Evolutionary conservation across 2,797 vertebrate species (phyloP).

Genomic region (Acrossocheilus wenchowensis): DNA sequence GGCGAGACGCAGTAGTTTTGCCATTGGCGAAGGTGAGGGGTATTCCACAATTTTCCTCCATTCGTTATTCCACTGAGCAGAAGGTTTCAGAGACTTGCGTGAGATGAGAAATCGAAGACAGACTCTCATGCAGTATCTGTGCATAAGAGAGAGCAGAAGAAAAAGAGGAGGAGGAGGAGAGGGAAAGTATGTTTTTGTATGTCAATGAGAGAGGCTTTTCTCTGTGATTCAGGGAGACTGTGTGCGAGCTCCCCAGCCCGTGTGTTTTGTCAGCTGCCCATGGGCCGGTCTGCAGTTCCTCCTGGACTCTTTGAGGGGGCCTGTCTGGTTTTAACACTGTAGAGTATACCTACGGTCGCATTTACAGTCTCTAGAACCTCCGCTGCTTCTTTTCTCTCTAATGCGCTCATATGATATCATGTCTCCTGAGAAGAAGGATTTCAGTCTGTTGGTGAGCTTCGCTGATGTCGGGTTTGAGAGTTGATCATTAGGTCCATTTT

Average conservation of each 20-base stretch:
- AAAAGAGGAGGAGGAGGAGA: neutral
- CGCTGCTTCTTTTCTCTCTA: neutral
- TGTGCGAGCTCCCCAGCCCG: constrained; percentile 47
- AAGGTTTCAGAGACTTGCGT: constrained; percentile 21
- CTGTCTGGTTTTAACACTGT: constrained; percentile 43
- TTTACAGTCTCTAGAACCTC: neutral
- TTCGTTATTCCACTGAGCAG: constrained; percentile 18
- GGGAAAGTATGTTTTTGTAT: constrained; percentile 44
- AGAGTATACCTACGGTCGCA: constrained; percentile 21
- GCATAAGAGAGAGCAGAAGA: constrained; percentile 20
- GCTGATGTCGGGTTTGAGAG: neutral
- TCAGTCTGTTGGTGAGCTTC: neutral
- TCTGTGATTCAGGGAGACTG: constrained; percentile 53
- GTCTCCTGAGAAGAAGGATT: constrained; percentile 21
- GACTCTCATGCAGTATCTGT: constrained; percentile 20
- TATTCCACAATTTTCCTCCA: constrained; percentile 18
- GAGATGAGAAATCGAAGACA: constrained; percentile 54
- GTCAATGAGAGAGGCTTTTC: constrained; percentile 48
- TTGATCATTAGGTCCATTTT: neutral
- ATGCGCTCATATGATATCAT: constrained; percentile 45
- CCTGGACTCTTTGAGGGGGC: constrained; percentile 53
- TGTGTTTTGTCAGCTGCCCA: constrained; percentile 65
- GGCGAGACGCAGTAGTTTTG: constrained; percentile 19
- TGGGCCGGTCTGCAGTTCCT: constrained; percentile 58
- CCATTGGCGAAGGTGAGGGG: constrained; percentile 48